Percentiles rank a stretch among this genome's conserved stretches.
phyloP scores from a whole-genome alignment of 2,888 invertebrate species.

The Microchrysa polita region DNA sequence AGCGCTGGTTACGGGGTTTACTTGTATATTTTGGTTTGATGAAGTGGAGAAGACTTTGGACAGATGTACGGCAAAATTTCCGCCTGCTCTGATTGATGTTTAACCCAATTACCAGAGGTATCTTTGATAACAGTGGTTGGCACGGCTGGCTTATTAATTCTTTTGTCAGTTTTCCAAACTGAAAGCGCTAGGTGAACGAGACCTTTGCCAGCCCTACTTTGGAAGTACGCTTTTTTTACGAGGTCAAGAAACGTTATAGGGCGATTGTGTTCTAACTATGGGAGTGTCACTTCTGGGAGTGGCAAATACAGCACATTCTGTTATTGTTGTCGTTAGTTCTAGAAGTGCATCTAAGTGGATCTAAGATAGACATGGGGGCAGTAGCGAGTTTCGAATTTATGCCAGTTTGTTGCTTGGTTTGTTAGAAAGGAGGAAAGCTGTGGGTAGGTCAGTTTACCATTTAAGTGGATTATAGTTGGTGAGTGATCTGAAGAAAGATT shows the following conservation, averaged over 20 bases:
- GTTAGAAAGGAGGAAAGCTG: background rate
- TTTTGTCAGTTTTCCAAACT: too few relatives aligned
- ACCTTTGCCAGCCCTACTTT: too few relatives aligned
- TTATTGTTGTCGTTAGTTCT: background rate
- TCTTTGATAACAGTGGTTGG: too few relatives aligned
- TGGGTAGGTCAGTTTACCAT: background rate
- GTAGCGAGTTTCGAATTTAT: too few relatives aligned
- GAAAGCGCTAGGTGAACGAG: too few relatives aligned
- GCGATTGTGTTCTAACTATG: background rate
- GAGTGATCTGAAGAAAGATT: conserved; percentile 13
- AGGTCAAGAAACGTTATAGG: too few relatives aligned
- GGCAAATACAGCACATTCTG: background rate
- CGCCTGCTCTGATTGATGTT: too few relatives aligned
- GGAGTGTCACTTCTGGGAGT: background rate
- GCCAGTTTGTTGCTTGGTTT: too few relatives aligned
- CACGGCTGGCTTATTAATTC: background rate
- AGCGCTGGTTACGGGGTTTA: too few relatives aligned
- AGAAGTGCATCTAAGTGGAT: background rate
- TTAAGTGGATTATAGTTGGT: background rate
- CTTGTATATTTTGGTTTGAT: too few relatives aligned
- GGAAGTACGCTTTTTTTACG: too few relatives aligned
- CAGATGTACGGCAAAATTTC: background rate
- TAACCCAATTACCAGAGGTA: too few relatives aligned
- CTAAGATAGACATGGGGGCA: background rate
- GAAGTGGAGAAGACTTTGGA: background rate